Evolutionary conservation across 2,797 vertebrate species (phyloP).

Genomic region (Aldrovandia affinis): DNA sequence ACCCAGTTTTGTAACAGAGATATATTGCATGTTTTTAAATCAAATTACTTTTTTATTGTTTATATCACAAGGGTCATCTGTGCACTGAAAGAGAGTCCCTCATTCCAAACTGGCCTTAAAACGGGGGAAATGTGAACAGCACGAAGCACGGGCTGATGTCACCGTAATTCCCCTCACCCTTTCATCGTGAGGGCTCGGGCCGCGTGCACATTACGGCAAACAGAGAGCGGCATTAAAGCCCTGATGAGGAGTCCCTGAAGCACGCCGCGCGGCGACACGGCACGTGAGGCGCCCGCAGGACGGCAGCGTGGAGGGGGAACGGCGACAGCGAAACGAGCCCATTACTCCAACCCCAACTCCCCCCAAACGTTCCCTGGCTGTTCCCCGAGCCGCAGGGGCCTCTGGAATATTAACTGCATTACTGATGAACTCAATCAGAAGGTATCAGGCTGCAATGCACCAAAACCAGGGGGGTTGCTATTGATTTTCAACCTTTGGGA

Average conservation of each 20-base stretch:
- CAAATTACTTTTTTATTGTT: no score
- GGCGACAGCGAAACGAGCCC: constrained; percentile 28
- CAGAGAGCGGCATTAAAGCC: constrained; percentile 14
- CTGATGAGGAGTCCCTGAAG: constrained; percentile 29
- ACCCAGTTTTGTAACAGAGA: no score
- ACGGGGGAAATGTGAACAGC: neutral
- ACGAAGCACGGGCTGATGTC: neutral
- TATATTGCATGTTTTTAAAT: no score
- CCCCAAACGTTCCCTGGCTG: neutral
- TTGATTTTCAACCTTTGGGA: constrained; percentile 52
- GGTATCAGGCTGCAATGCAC: constrained; percentile 36
- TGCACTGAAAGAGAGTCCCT: no score
- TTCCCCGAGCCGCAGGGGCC: constrained; percentile 56
- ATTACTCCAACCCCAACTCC: constrained; percentile 3
- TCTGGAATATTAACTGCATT: constrained; percentile 50
- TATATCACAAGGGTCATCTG: no score
- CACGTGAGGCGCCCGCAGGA: constrained; percentile 17
- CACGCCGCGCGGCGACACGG: constrained; percentile 18
- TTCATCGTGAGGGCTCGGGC: neutral
- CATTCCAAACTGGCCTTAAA: neutral
- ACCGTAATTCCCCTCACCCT: neutral
- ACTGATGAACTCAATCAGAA: constrained; percentile 53
- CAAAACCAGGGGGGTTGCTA: constrained; percentile 51
- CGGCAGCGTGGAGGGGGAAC: neutral
- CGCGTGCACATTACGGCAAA: neutral